These are phyloP conservation scores for Capitulum mitella DNA, from an alignment of 2,888 invertebrate genomes.

Conservation along the genomic window DNA sequence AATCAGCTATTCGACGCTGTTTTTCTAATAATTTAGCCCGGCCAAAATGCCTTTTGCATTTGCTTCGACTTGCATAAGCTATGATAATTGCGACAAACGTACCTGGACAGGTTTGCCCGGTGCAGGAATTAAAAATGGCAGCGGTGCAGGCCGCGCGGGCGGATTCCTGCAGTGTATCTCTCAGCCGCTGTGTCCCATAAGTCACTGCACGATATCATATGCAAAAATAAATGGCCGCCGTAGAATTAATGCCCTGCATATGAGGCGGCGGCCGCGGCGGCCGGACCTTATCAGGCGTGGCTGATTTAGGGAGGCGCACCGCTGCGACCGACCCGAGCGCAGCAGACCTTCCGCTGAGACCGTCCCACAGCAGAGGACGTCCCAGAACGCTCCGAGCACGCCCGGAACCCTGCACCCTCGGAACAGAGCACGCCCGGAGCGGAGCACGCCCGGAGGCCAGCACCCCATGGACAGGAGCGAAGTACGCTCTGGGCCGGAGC, in stretches of 20 bases:
- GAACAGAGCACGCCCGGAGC: too few relatives aligned
- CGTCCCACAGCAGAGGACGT: too few relatives aligned
- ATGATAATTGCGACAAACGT: slow-evolving; percentile 1
- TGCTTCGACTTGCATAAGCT: slow-evolving; percentile 11
- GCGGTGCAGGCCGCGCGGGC: background rate
- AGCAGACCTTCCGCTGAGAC: too few relatives aligned
- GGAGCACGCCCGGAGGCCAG: too few relatives aligned
- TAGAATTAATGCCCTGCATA: background rate
- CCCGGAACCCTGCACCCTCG: too few relatives aligned
- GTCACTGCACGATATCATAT: slow-evolving; percentile 16
- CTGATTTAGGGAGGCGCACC: background rate
- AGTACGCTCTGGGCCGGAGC: too few relatives aligned
- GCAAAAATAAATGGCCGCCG: slow-evolving; percentile 1
- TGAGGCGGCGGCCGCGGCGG: background rate
- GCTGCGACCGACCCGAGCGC: too few relatives aligned
- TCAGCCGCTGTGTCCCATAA: background rate
- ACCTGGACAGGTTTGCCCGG: background rate
- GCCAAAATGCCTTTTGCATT: background rate
- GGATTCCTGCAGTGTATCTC: background rate
- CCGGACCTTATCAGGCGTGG: background rate
- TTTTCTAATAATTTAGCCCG: slow-evolving; percentile 1
- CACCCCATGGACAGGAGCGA: too few relatives aligned
- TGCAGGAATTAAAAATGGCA: background rate
- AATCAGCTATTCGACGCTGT: slow-evolving; percentile 6
- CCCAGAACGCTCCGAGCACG: too few relatives aligned